Evolutionary conservation across 2,888 invertebrate species (phyloP), one percentile per base, ranked within the genome.

Genomic region (Megamerina dolium): DNA sequence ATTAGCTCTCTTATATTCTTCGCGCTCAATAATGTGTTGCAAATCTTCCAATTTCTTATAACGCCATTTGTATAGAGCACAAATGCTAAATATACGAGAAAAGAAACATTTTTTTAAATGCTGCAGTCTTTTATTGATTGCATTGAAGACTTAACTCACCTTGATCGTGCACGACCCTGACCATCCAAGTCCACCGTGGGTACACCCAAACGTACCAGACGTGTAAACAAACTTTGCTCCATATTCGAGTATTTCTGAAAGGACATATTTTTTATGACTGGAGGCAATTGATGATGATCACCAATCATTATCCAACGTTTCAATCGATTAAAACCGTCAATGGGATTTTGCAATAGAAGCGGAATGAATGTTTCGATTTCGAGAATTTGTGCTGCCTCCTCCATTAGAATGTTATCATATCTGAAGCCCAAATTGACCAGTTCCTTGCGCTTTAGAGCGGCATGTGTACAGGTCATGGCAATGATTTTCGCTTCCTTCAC

Each of bases 301-400:
- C 99, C 99, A 61, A 99, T 99, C 99, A 99, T 99, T 58, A 99
- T 96, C 97, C 99, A 99, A 13, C 99, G 65, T 72, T 99, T 99
- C 46, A 99, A 75, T 1, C 97, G 79, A 64, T 94, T 96, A 55
- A 84, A 85, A 0, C 95, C 96, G 66, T 99, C 95, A 68, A 95
- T 85, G 0, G 97, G 96, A 73, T 97, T 97, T 75, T 99, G 99
- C n/a, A 99, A 77, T 3, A 99, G 77, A 12, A 99, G 76, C 0
- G 99, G 99, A 58, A 99, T 99, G 70, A 99, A 99, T 0, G 99
- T 99, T 73, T 99, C 99, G 48, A 99, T 99, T 74, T 99, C 99
- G 30, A 99, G 75, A 61, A 99, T 99, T 73, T 99, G 99, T 0
- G 97, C 99, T 0, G 97, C 83, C 72, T 99, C 99, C 73, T 99